Evolutionary conservation across 1,140 invertebrate species (phyloP).

Genomic region (Ladona fulva): DNA sequence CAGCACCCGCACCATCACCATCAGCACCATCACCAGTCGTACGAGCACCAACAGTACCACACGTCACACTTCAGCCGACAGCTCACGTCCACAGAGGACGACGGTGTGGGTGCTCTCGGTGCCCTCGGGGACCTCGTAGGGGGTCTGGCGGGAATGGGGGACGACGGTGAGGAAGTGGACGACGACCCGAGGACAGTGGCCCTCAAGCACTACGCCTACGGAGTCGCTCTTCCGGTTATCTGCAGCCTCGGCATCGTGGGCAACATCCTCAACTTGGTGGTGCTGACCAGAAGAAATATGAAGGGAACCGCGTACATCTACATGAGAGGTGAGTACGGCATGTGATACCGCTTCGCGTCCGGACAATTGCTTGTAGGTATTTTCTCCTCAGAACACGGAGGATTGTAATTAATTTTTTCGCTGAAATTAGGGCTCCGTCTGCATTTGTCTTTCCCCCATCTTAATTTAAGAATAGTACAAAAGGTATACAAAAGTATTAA

Average conservation of each 20-base stretch:
- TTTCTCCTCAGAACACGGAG: too few relatives aligned
- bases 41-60: too few relatives aligned
- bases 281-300: conserved; percentile 63
- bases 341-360: too few relatives aligned
- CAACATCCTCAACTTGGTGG: conserved; percentile 61
- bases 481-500: too few relatives aligned
- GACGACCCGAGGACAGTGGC: conserved; percentile 50
- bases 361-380: too few relatives aligned
- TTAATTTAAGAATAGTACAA: too few relatives aligned
- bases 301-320: conserved; percentile 68
- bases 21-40: background rate
- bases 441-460: too few relatives aligned
- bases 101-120: background rate
- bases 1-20: background rate
- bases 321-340: conserved; percentile 63
- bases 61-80: background rate
- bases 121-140: background rate
- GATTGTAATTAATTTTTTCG: too few relatives aligned
- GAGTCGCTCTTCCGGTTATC: conserved; percentile 56
- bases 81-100: background rate
- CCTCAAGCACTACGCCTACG: conserved; percentile 57
- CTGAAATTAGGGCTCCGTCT: too few relatives aligned
- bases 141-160: background rate
- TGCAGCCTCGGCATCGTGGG: conserved; percentile 62
- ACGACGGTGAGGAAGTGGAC: conserved; percentile 13